Base-by-base conservation (phyloP, 2,113 vertebrate species). In the Mionectes macconnelli region DNA sequence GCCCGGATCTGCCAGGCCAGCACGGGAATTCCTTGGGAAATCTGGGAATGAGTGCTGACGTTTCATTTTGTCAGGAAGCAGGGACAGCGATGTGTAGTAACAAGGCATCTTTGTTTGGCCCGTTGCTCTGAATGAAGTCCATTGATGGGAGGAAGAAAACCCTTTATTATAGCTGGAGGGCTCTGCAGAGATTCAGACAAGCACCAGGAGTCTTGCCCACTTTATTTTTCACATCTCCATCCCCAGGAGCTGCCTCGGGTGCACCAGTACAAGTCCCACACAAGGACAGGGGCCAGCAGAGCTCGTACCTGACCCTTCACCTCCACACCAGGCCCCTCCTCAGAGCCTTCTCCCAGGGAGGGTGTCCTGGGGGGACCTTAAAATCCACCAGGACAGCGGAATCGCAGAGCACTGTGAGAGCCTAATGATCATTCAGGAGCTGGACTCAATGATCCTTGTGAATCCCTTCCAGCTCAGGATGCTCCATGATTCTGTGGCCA, bases 51-150 rank as follows among this genome's bases (percentile, higher is more conserved):
- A 83, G 73, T 22, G 91, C 87, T 91, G 89, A 64, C 89, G 76
- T 66, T 69, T 91, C 87, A 69, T 89, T 76, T 70, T 90, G 92
- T 55, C 93, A 93, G 93, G 90, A 80, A 86, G 78, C 40, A 81
- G 79, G 88, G 85, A 42, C 20, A 33, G 67, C 39, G 57, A 69
- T 56, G 57, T 55, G 5, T 33, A 55, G 80, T 84, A 89, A 84
- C 90, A 76, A 95, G 87, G 82, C 90, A 88, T 63, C 84, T 90
- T 90, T 90, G 80, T 89, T 68, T 64, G 75, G 37, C 69, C 89
- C 44, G 0, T 83, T 77, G 31, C 78, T 89, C 50, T 94, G 94
- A 95, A 85, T 70, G 75, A 89, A 85, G 37, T 25, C 82, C 69
- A 82, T 68, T 87, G 94, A 90, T 39, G 1, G 31, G 64, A 25